Conservation (phyloP, 2,113 vertebrate species). For the Rutilus rutilus region DNA sequence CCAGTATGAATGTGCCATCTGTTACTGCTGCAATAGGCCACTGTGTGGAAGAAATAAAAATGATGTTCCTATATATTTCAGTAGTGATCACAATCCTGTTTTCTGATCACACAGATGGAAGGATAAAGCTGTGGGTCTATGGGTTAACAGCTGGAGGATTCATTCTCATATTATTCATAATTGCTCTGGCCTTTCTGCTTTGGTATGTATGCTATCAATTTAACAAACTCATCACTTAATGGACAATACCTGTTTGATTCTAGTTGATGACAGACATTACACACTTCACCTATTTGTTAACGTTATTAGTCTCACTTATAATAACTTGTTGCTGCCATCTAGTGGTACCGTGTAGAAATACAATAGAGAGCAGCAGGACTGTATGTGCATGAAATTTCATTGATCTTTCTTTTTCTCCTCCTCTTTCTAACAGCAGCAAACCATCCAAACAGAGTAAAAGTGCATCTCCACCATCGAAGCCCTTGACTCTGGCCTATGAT, state of each 20-base stretch:
- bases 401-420: slow-evolving; percentile 37
- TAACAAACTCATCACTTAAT: background rate
- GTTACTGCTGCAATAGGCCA: background rate
- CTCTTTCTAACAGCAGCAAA: slow-evolving; percentile 79
- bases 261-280: background rate
- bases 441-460: slow-evolving; percentile 84
- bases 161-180: slow-evolving; percentile 87
- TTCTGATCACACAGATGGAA: slow-evolving; percentile 85
- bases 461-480: slow-evolving; percentile 89
- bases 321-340: slow-evolving; percentile 41
- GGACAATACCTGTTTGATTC: background rate
- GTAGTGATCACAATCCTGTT: slow-evolving; percentile 64
- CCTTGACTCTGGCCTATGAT: slow-evolving; percentile 93
- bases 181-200: slow-evolving; percentile 89
- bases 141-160: slow-evolving; percentile 89
- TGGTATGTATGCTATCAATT: slow-evolving; percentile 82
- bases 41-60: background rate
- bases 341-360: slow-evolving; percentile 21
- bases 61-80: background rate
- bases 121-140: slow-evolving; percentile 96
- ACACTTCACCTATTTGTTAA: background rate
- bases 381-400: background rate
- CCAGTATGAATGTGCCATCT: background rate
- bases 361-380: background rate
- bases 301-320: background rate